phyloP scores from a whole-genome alignment of 1,140 invertebrate genomes.

The Dendrolimus punctatus region DNA sequence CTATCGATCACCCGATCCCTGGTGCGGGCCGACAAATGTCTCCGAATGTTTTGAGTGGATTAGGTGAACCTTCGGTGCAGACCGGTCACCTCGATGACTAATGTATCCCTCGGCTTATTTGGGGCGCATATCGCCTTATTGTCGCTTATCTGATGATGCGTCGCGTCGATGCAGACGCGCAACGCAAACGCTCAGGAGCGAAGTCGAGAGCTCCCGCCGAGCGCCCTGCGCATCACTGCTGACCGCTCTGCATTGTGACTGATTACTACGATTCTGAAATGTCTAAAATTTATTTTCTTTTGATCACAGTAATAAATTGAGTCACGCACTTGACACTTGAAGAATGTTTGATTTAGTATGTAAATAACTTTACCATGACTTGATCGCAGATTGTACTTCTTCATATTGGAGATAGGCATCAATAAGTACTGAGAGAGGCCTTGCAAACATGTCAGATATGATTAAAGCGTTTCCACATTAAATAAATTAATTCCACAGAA shows the following conservation, averaged over 20 bases:
- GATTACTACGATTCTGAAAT: slow-evolving; percentile 48
- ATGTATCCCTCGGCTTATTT: slow-evolving; percentile 54
- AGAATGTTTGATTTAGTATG: slow-evolving; percentile 47
- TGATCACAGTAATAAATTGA: slow-evolving; percentile 57
- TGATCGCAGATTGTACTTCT: slow-evolving; percentile 23
- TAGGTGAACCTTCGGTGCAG: slow-evolving; percentile 52
- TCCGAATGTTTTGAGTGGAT: slow-evolving; percentile 67
- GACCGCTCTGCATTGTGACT: slow-evolving; percentile 37
- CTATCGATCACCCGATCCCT: slow-evolving; percentile 62
- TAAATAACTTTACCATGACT: slow-evolving; percentile 29
- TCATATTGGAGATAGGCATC: not conserved
- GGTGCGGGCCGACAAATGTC: slow-evolving; percentile 63
- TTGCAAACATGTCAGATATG: not conserved
- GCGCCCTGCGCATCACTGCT: slow-evolving; percentile 23
- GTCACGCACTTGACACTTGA: slow-evolving; percentile 48
- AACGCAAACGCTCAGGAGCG: slow-evolving; percentile 7
- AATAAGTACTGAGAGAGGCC: not conserved
- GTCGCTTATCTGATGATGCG: slow-evolving; percentile 62
- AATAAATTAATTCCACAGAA: too few relatives aligned
- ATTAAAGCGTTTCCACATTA: too few relatives aligned
- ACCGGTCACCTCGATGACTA: slow-evolving; percentile 49
- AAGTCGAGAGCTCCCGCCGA: slow-evolving; percentile 22
- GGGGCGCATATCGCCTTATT: slow-evolving; percentile 60
- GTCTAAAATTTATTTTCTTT: slow-evolving; percentile 49
- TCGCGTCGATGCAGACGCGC: slow-evolving; percentile 9